Evolutionary conservation across 2,797 vertebrate species (phyloP).

Genomic region (Rhinichthys osculus): DNA sequence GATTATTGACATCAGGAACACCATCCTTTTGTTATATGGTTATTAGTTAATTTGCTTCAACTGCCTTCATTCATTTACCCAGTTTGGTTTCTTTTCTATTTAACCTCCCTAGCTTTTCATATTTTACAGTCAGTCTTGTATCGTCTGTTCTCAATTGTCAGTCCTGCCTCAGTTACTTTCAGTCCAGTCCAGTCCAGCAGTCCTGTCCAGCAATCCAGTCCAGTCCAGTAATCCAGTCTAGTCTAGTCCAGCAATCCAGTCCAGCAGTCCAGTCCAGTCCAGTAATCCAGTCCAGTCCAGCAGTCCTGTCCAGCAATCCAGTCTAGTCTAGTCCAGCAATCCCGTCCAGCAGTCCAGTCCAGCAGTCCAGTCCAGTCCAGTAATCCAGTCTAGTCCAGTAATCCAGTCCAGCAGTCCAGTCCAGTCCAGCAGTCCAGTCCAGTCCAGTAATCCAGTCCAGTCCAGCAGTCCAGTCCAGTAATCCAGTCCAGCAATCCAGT

Average conservation of each 20-base stretch:
- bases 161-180: background rate
- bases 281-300: no score
- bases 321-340: accelerated
- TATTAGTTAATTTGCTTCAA: background rate
- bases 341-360: no score
- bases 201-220: no score
- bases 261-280: no score
- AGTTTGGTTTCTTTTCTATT: background rate
- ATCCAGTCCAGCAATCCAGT: background rate
- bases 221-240: no score
- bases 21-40: background rate
- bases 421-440: no score
- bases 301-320: no score
- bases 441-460: background rate
- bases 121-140: background rate
- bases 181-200: background rate
- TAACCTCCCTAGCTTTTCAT: background rate
- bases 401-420: no score
- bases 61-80: background rate
- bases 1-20: background rate
- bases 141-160: background rate
- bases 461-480: no score
- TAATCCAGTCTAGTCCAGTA: background rate
- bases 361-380: no score
- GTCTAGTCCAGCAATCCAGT: no score